These are phyloP conservation scores for Dexiosoma caninum DNA, from an alignment of 2,888 invertebrate species.

Conservation along the genomic window DNA sequence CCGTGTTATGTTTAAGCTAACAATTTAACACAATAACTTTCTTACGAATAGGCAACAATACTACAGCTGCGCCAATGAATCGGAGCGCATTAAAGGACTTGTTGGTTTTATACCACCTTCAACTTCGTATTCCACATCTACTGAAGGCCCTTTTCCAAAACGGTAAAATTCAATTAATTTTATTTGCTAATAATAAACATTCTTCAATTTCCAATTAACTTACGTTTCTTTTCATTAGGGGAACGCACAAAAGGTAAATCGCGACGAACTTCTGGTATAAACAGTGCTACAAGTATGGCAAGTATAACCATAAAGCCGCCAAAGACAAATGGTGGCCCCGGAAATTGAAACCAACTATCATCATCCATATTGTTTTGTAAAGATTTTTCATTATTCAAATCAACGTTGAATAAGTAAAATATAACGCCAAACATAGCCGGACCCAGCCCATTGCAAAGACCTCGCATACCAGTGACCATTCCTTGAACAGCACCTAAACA, in stretches of 20 bases:
- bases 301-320: conserved; percentile 97
- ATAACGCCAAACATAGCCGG: conserved; percentile 99
- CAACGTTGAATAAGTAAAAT: conserved; percentile 98
- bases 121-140: conserved; percentile 89
- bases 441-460: conserved; percentile 97
- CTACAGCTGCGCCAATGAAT: conserved; percentile 87
- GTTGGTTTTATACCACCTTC: conserved; percentile 86
- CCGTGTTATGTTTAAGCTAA: conserved; percentile 57
- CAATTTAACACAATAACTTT: conserved; percentile 61
- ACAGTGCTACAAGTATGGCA: conserved; percentile 94
- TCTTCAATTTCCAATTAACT: conserved; percentile 66
- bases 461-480: conserved; percentile 99
- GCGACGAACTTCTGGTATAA: conserved; percentile 85
- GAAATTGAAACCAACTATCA: conserved; percentile 74
- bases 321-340: conserved; percentile 98
- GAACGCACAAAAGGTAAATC: conserved; percentile 76
- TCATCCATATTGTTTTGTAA: conserved; percentile 58
- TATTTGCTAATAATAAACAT: conserved; percentile 2
- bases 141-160: conserved; percentile 80
- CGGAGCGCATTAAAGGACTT: conserved; percentile 87
- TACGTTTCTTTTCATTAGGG: conserved; percentile 82
- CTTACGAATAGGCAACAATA: conserved; percentile 63
- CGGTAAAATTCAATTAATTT: conserved; percentile 34
- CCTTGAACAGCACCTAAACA: conserved; percentile 90
- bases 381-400: conserved; percentile 88